phyloP scores from a whole-genome alignment of 2,797 vertebrate genomes.

The Poeciliopsis gracilis region DNA sequence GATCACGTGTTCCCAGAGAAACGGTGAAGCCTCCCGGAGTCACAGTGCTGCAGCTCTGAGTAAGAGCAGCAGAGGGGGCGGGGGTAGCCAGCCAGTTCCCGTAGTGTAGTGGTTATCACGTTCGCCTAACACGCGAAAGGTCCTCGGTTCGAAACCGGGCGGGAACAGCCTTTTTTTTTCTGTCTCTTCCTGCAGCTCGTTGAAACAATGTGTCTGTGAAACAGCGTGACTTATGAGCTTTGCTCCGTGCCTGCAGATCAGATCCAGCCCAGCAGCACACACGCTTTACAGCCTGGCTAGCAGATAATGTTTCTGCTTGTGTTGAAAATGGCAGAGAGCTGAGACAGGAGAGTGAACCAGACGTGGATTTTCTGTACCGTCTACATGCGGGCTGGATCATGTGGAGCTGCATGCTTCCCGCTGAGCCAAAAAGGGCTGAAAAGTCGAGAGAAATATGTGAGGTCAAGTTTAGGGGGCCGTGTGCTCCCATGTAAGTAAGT shows the following conservation, averaged over 20 bases:
- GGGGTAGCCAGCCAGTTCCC: neutral
- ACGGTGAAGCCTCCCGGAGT: neutral
- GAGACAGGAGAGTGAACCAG: neutral
- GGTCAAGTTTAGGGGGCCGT: neutral
- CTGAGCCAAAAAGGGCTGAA: neutral
- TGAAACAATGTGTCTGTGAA: neutral
- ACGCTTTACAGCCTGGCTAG: neutral
- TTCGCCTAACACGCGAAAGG: slow-evolving; percentile 12
- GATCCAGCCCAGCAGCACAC: neutral
- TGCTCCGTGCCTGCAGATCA: neutral
- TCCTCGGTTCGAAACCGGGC: slow-evolving; percentile 12
- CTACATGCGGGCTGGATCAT: neutral
- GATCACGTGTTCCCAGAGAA: neutral
- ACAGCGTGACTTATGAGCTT: neutral
- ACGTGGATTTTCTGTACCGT: neutral
- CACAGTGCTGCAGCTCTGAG: neutral
- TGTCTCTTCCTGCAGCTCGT: neutral
- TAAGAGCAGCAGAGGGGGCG: neutral
- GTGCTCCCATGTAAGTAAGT: neutral
- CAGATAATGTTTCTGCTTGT: neutral
- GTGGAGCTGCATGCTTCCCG: neutral
- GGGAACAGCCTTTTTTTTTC: neutral
- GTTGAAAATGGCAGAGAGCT: neutral
- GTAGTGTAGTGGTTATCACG: slow-evolving; percentile 12
- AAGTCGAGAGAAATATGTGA: neutral